Evolutionary conservation across 2,797 vertebrate species (phyloP).

Genomic region (Trachops cirrhosus): DNA sequence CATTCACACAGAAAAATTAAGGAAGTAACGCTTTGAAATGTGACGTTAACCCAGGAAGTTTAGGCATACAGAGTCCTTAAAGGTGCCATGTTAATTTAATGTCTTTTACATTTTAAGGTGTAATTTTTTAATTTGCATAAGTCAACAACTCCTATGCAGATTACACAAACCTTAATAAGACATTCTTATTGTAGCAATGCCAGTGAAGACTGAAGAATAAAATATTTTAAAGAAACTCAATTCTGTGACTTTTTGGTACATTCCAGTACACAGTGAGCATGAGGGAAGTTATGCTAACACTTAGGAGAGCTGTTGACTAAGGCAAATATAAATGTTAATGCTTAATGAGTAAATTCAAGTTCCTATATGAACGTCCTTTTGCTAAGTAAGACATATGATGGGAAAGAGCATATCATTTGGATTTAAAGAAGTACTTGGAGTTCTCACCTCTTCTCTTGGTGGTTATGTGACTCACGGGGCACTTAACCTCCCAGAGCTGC

Average conservation of each 20-base stretch:
- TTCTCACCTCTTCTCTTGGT: neutral
- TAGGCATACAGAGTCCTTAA: neutral
- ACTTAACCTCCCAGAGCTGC: neutral
- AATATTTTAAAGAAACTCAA: constrained; percentile 17
- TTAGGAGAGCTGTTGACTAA: neutral
- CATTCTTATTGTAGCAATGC: neutral
- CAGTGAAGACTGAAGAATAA: neutral
- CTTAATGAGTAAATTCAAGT: constrained; percentile 2
- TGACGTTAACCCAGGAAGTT: neutral
- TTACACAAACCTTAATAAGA: constrained; percentile 15
- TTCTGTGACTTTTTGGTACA: neutral
- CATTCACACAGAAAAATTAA: neutral
- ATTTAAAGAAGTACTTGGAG: neutral
- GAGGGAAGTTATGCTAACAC: neutral
- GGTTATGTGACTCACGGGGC: neutral
- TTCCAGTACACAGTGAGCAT: neutral
- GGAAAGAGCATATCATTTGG: neutral
- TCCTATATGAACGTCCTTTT: neutral
- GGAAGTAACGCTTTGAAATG: neutral
- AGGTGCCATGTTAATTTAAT: neutral
- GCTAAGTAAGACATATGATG: neutral
- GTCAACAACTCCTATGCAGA: neutral
- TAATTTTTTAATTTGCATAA: constrained; percentile 27
- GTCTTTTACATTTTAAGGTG: constrained; percentile 9
- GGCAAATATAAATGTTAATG: constrained; percentile 34